phyloP scores from a whole-genome alignment of 2,888 invertebrate species.

The Blera fallax region DNA sequence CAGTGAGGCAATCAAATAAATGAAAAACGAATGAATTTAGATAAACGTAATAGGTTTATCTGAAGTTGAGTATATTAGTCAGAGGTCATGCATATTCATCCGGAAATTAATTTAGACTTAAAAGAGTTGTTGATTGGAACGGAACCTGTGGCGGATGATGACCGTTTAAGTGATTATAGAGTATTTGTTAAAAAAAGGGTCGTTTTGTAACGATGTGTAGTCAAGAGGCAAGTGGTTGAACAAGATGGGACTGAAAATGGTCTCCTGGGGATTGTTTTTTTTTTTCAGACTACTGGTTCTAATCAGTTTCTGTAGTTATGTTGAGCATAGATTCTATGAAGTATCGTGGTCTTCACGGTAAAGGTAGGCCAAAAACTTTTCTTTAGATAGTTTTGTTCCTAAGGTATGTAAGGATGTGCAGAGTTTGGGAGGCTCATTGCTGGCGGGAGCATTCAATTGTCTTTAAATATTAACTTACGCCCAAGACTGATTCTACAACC shows the following conservation, averaged over 20 bases:
- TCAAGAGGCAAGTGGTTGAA: not conserved
- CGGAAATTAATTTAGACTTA: not conserved
- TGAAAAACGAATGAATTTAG: not conserved
- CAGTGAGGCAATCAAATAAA: not conserved
- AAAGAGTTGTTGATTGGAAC: not conserved
- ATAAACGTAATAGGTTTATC: not conserved
- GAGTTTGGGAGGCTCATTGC: no score
- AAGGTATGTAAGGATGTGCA: no score
- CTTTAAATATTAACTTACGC: no score
- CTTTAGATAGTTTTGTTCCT: no score
- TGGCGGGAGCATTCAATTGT: no score
- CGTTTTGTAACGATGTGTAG: not conserved
- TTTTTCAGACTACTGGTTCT: not conserved
- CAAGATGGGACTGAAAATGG: not conserved
- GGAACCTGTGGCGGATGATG: not conserved
- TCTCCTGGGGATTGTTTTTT: not conserved
- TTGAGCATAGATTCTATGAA: no score
- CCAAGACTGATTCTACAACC: no score
- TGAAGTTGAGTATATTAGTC: not conserved
- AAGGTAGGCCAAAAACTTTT: no score
- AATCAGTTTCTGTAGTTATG: no score
- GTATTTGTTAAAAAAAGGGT: not conserved
- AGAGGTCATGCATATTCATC: slow-evolving; percentile 26
- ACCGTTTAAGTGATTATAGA: not conserved
- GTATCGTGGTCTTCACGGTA: no score